Evolutionary conservation across 2,797 vertebrate genomes (phyloP).

Genomic region (Trematomus bernacchii): DNA sequence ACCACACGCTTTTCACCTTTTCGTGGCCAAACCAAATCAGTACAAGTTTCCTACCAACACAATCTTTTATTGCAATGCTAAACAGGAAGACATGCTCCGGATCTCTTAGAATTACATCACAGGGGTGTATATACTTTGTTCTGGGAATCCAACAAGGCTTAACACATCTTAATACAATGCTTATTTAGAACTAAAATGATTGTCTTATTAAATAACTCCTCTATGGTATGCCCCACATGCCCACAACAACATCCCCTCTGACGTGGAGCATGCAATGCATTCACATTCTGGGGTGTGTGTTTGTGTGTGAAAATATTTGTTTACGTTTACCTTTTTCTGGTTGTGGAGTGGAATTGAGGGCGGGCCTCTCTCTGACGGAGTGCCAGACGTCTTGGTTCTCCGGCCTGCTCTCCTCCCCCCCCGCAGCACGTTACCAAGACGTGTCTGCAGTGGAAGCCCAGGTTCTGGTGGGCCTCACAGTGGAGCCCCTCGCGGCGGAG

Average conservation of each 20-base stretch:
- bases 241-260: conserved; percentile 5
- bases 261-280: background rate
- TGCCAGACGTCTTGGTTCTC: conserved; percentile 77
- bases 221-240: conserved; percentile 13
- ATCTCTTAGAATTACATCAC: conserved; percentile 53
- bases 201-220: conserved; percentile 45
- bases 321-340: conserved; percentile 86
- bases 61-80: conserved; percentile 21
- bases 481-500: conserved; percentile 82
- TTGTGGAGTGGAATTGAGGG: conserved; percentile 67
- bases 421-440: conserved; percentile 91
- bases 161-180: conserved; percentile 19
- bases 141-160: conserved; percentile 34
- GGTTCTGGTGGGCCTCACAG: conserved; percentile 87
- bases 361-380: conserved; percentile 84
- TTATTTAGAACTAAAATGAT: conserved; percentile 53
- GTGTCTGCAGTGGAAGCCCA: conserved; percentile 92
- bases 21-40: conserved; percentile 25
- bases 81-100: conserved; percentile 1
- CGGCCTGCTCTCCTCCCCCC: conserved; percentile 77
- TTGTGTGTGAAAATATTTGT: conserved; percentile 25
- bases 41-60: conserved; percentile 16
- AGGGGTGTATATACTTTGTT: conserved; percentile 33
- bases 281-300: conserved; percentile 21
- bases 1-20: conserved; percentile 7